A percentile compares a stretch with the other conserved stretches of the same genome.
Conservation (phyloP, 2,797 vertebrate genomes). For the Mastacembelus armatus region DNA sequence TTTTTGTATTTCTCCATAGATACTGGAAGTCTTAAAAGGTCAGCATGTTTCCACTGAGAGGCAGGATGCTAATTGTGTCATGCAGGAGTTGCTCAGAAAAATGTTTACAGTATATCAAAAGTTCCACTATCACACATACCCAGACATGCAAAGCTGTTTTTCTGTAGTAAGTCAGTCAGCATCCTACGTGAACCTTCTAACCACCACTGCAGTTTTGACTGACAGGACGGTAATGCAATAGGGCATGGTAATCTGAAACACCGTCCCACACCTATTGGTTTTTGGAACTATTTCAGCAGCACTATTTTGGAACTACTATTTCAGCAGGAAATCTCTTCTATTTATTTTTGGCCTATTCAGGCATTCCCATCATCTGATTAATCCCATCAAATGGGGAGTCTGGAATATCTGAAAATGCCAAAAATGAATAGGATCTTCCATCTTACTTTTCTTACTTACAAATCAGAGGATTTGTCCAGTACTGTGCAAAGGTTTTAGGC, state of each 20-base stretch:
- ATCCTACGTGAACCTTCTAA: background rate
- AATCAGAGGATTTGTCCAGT: no score
- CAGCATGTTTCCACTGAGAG: constrained; percentile 10
- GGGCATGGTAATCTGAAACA: constrained; percentile 2
- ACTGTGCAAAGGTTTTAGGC: no score
- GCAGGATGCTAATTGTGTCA: constrained; percentile 4
- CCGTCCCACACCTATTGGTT: constrained; percentile 10
- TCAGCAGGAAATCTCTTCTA: background rate
- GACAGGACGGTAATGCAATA: constrained; percentile 7
- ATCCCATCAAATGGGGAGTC: constrained; percentile 14
- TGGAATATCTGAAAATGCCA: constrained; percentile 6
- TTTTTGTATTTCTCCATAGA: constrained; percentile 54
- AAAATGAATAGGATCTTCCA: no score
- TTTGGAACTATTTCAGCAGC: background rate
- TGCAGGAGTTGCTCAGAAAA: background rate
- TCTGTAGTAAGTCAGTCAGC: background rate
- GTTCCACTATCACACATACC: background rate
- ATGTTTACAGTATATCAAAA: background rate
- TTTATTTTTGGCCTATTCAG: background rate
- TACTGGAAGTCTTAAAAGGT: constrained; percentile 28
- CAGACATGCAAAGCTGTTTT: constrained; percentile 8
- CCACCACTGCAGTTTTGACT: background rate
- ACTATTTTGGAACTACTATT: no score
- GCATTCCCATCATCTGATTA: background rate
- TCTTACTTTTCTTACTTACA: no score